Evolutionary conservation across 1,140 invertebrate genomes (phyloP), one percentile per base, ranked within the genome.

Genomic region (Galendromus occidentalis): DNA sequence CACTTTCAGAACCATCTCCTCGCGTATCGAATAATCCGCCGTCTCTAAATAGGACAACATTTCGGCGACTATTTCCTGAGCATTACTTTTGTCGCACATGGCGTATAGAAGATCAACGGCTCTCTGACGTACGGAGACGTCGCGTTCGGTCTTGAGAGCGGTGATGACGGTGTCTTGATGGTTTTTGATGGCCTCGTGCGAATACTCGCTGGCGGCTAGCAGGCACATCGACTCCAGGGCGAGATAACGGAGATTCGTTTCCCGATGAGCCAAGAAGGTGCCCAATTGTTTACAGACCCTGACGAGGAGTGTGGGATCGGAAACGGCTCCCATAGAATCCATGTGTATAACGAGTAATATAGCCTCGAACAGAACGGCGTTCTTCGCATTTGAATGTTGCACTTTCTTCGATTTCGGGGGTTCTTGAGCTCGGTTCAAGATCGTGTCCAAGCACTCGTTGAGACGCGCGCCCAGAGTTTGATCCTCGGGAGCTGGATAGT

Each of bases 371-470:
- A 99, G 80, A 20, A 99, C 94, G 45, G 96, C 94, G 80, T 99
- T 99, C 77, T 98, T 98, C 42, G 96, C 95, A 81, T 99, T 99
- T 29, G 94, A 97, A 78, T 99, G 96, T 80, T 99, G 96, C 47
- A 98, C 93, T 79, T 99, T 99, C 78, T 99, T 99, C 29, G 95
- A 98, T 76, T 99, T 99, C 33, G 94, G 94, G 64, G 95, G 92
- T 75, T 99, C 96, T 77, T 98, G 93, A 22, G 94, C 95, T 81
- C 98, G 98, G 75, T 98, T 98, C 69, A 99, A 80, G 73, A 99
- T 98, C n/a, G 93, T 97, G 78, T 99, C 96, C 72, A 99, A 78
- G 74, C 95, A 98, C 80, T 99, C 96, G 72, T 94, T 94, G 42
- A 99, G 78, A 66, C 94, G 82, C 2, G 91, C 92, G 66, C 90